phyloP scores from a whole-genome alignment of 2,797 vertebrate species.

The Enteromius thamalakanensis region DNA sequence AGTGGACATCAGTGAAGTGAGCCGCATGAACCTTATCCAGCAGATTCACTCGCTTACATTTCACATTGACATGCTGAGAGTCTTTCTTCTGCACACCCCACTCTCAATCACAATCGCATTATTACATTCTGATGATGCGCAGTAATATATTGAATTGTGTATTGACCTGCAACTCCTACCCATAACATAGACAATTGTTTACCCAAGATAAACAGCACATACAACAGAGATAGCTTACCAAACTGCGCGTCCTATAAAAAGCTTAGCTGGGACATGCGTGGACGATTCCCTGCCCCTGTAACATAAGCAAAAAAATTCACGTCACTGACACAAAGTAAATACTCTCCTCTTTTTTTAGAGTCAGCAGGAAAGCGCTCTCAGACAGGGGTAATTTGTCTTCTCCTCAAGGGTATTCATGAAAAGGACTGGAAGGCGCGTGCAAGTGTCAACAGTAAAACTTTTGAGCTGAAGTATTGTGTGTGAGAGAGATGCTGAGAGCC shows the following conservation, averaged over 20 bases:
- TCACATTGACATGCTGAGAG: not conserved
- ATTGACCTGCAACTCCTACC: not conserved
- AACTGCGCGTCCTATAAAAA: constrained; percentile 3
- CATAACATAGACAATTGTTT: not conserved
- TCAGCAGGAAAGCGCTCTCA: constrained; percentile 40
- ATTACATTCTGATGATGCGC: not conserved
- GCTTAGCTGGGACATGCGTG: constrained; percentile 17
- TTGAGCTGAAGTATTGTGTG: constrained; percentile 8
- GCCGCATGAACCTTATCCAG: not conserved
- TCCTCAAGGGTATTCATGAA: constrained; percentile 42
- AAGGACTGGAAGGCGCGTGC: constrained; percentile 30
- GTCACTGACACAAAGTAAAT: constrained; percentile 35
- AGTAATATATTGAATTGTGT: not conserved
- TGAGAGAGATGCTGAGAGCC: not conserved
- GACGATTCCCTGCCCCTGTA: constrained; percentile 32
- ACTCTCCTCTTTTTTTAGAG: constrained; percentile 23
- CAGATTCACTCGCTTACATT: not conserved
- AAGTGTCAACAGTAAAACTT: constrained; percentile 39
- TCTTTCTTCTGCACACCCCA: not conserved
- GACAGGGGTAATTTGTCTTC: constrained; percentile 49
- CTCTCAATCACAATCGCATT: not conserved
- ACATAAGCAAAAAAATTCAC: constrained; percentile 27
- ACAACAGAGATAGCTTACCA: constrained; percentile 19
- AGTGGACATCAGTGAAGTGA: constrained; percentile 26
- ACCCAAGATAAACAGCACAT: constrained; percentile 7